A percentile compares a stretch with the other conserved stretches of the same genome.
Conservation (phyloP, 2,888 invertebrate genomes). For the Papilio demoleus region DNA sequence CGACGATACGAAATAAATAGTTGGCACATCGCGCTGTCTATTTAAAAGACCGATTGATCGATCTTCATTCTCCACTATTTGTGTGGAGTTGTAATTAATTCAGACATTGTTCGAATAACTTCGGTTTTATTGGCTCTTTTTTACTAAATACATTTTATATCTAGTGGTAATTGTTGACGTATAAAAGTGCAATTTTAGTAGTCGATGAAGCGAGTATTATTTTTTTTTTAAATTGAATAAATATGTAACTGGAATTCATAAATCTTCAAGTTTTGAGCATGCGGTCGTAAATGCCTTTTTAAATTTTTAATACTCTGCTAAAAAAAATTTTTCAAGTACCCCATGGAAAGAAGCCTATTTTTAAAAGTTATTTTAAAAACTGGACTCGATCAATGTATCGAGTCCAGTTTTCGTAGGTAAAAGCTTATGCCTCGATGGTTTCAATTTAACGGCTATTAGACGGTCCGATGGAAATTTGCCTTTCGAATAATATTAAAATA, state of each 20-base stretch:
- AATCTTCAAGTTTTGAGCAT: too few species aligned
- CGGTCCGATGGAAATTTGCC: conserved; percentile 57
- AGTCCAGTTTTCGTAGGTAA: conserved; percentile 48
- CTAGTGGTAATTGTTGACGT: not conserved
- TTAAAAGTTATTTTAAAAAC: conserved; percentile 45
- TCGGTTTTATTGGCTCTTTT: too few species aligned
- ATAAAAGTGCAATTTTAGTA: not conserved
- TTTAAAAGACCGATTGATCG: conserved; percentile 65
- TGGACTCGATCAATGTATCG: conserved; percentile 47
- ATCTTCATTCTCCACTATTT: conserved; percentile 56
- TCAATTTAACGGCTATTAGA: conserved; percentile 56
- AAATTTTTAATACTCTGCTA: too few species aligned
- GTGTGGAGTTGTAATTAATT: conserved; percentile 43
- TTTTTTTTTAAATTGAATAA: too few species aligned
- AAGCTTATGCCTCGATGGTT: conserved; percentile 58
- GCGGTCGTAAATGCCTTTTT: too few species aligned
- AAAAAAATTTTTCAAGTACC: too few species aligned
- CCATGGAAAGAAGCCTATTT: too few species aligned
- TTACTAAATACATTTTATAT: too few species aligned
- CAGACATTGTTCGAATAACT: conserved; percentile 43
- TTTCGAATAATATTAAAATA: conserved; percentile 36
- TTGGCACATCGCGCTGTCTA: conserved; percentile 60
- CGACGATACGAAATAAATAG: conserved; percentile 59
- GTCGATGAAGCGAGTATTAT: not conserved
- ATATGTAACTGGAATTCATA: too few species aligned